Conservation (phyloP, 2,113 vertebrate species). For the Ptychochromis oligacanthus region DNA sequence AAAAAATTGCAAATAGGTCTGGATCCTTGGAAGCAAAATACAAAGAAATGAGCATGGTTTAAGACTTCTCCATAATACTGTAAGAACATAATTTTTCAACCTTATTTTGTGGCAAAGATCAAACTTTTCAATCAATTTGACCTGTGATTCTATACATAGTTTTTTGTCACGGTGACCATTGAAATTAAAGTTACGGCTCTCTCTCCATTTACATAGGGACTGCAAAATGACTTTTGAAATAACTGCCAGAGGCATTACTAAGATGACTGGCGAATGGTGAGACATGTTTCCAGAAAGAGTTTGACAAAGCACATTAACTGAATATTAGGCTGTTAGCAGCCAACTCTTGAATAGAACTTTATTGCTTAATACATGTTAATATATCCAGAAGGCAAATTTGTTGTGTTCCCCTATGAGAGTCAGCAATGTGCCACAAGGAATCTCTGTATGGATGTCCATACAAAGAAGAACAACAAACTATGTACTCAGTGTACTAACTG, state of each 20-base stretch:
- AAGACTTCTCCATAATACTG: too few species aligned
- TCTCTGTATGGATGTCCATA: not conserved
- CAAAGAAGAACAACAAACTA: not conserved
- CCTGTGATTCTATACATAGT: too few species aligned
- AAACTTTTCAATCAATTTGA: too few species aligned
- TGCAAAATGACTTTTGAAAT: not conserved
- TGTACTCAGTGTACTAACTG: not conserved
- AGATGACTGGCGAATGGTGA: not conserved
- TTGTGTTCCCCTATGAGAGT: not conserved
- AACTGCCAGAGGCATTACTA: not conserved
- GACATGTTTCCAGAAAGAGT: too few species aligned
- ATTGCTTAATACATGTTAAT: not conserved
- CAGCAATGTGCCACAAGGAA: not conserved
- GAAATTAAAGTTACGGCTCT: too few species aligned
- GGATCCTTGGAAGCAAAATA: too few species aligned
- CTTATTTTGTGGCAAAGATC: not conserved
- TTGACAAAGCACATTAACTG: not conserved
- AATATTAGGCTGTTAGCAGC: not conserved
- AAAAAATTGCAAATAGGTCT: too few species aligned
- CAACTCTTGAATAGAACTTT: not conserved
- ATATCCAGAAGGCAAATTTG: not conserved
- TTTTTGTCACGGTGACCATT: too few species aligned
- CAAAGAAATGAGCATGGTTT: too few species aligned
- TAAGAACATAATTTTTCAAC: too few species aligned
- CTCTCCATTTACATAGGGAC: not conserved